Base-by-base conservation (phyloP, 92 coral and sea anemone species). In the Zoanthus solanderi region DNA sequence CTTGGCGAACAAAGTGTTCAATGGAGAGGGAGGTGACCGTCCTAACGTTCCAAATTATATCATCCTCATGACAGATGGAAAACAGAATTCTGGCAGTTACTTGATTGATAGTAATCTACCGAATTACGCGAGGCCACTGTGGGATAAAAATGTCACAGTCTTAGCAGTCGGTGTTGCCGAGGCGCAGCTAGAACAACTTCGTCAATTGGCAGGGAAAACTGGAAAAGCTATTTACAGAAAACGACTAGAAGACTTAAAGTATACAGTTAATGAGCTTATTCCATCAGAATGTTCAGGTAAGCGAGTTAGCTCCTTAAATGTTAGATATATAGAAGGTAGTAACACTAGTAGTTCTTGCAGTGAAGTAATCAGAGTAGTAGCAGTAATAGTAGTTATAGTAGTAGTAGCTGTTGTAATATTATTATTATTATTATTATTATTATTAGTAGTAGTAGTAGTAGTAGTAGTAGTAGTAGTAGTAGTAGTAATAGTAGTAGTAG, bases 141-240 rank as follows among this genome's bases (percentile, higher is more conserved):
- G 85, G 85, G 8, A 65, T 0, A 65, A 13, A 31, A 81, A 81
- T 29, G 32, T 66, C 47, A 66, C 85, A 8, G 66, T 81, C 28
- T 81, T 81, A 44, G 85, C 85, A 17, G 46, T 81, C 58, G 85
- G 85, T 28, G 85, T 81, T 6, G 46, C 60, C n/a, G 1, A 37
- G 12, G 85, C 85, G 29, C 46, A 50, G 61, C 46, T 10, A 13
- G 6, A 2, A 17, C 85, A 81, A 47, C 75, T 81, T 15, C 8
- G 11, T 44, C 85, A 63, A 60, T 0, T 81, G 57, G 85, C 85
- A 0, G 85, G 85, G 11, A 81, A 81, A 81, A 81, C 60, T 18
- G 85, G 85, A 66, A 81, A 66, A 66, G 85, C 85, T 57, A 81
- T 81, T 42, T 81, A 81, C 42, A 67, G 60, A 71, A 81, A 30